A percentile compares a stretch with the other conserved stretches of the same genome.
These are phyloP conservation scores for Scrobipalpa costella DNA, from an alignment of 2,888 invertebrate species.

Conservation along the genomic window DNA sequence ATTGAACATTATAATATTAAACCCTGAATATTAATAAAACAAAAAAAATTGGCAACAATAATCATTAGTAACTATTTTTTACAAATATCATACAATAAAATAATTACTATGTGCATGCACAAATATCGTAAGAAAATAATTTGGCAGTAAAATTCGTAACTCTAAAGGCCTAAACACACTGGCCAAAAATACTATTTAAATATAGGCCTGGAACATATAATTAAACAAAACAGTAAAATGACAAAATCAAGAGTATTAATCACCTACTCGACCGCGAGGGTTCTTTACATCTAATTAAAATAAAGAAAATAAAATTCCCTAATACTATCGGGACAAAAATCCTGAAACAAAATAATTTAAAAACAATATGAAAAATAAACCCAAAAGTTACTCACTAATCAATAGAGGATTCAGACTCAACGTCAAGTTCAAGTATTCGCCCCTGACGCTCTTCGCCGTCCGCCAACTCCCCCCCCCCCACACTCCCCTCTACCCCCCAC, in stretches of 20 bases:
- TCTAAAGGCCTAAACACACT: constrained; percentile 78
- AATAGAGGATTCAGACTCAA: constrained; percentile 78
- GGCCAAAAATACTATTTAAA: constrained; percentile 79
- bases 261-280: constrained; percentile 71
- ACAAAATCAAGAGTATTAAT: constrained; percentile 78
- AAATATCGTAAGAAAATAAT: constrained; percentile 81
- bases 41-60: constrained; percentile 78
- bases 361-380: constrained; percentile 80
- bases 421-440: constrained; percentile 67
- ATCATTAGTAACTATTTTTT: constrained; percentile 72
- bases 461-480: constrained; percentile 34
- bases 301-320: constrained; percentile 81
- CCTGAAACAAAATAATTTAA: constrained; percentile 80
- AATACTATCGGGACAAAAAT: constrained; percentile 81
- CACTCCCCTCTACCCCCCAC: constrained; percentile 34
- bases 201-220: constrained; percentile 77
- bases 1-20: constrained; percentile 77
- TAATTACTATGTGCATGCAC: constrained; percentile 80
- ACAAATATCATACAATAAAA: constrained; percentile 78
- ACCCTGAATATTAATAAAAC: constrained; percentile 79
- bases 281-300: constrained; percentile 73
- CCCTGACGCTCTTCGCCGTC: constrained; percentile 44
- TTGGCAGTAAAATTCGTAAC: constrained; percentile 81
- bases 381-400: constrained; percentile 80
- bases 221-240: constrained; percentile 76